A percentile compares a stretch with the other conserved stretches of the same genome.
Evolutionary conservation across 2,797 vertebrate species (phyloP).

Genomic region (Tamandua tetradactyla): DNA sequence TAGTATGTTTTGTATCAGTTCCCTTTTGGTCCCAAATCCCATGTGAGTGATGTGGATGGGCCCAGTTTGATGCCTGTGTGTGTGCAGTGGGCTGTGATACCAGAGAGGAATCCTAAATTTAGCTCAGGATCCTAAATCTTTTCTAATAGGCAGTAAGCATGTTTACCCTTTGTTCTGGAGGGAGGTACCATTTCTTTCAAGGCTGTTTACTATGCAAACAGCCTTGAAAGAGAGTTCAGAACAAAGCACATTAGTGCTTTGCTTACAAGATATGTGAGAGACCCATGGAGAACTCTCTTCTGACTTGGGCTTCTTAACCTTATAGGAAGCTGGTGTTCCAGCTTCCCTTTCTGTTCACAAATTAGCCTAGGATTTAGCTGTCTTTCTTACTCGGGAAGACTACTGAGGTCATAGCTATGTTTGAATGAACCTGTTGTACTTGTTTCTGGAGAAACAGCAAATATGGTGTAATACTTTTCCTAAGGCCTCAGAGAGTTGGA

Average conservation of each 20-base stretch:
- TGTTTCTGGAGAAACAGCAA: constrained; percentile 77
- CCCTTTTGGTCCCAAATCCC: background rate
- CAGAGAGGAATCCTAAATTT: background rate
- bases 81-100: no score
- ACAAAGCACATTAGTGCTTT: background rate
- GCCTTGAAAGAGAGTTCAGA: constrained; percentile 7
- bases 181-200: background rate
- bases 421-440: constrained; percentile 66
- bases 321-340: constrained; percentile 68
- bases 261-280: background rate
- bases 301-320: constrained; percentile 64
- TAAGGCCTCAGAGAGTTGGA: background rate
- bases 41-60: background rate
- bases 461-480: constrained; percentile 49
- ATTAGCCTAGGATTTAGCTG: constrained; percentile 70
- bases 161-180: background rate
- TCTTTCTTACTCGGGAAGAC: constrained; percentile 53
- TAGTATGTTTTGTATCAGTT: background rate
- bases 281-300: background rate
- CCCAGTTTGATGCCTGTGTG: background rate
- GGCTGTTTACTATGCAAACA: background rate
- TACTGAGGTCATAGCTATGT: constrained; percentile 61
- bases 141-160: background rate
- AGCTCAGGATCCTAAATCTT: background rate
- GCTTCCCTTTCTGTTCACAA: constrained; percentile 65